Evolutionary conservation across 1,140 invertebrate genomes (phyloP).

Genomic region (Heliconius himera): DNA sequence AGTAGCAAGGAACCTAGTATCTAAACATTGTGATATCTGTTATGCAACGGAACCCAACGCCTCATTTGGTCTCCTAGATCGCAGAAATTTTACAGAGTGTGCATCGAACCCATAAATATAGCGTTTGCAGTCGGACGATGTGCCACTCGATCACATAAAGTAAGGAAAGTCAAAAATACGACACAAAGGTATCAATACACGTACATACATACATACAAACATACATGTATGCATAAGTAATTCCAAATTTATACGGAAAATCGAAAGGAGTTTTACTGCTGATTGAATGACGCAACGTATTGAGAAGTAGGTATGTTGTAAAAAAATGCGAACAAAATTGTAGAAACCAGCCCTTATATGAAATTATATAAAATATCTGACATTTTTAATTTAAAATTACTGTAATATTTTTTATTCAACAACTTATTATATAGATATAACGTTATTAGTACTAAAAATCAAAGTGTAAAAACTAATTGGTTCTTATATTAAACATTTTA

Average conservation of each 20-base stretch:
- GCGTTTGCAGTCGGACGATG: not conserved
- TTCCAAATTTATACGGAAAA: slow-evolving; percentile 1
- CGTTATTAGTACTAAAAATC: too few relatives aligned
- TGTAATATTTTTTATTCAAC: too few relatives aligned
- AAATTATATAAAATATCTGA: not conserved
- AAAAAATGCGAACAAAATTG: not conserved
- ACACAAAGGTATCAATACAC: not conserved
- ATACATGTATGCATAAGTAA: not conserved
- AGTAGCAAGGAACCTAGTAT: not conserved
- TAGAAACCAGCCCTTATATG: not conserved
- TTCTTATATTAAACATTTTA: too few relatives aligned
- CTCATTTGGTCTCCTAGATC: too few relatives aligned
- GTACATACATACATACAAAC: too few relatives aligned
- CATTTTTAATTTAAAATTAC: too few relatives aligned
- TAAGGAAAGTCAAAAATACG: not conserved
- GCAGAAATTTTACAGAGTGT: too few relatives aligned
- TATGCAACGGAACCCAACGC: too few relatives aligned
- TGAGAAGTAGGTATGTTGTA: not conserved
- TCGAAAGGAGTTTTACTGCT: slow-evolving; percentile 10
- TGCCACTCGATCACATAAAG: not conserved
- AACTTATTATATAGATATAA: too few relatives aligned
- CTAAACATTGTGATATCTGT: too few relatives aligned
- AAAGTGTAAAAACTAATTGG: too few relatives aligned
- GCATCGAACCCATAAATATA: not conserved
- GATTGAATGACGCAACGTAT: slow-evolving; percentile 4